Evolutionary conservation across 2,888 invertebrate species (phyloP), one percentile per base, ranked within the genome.

Genomic region (Tenthredo livida): DNA sequence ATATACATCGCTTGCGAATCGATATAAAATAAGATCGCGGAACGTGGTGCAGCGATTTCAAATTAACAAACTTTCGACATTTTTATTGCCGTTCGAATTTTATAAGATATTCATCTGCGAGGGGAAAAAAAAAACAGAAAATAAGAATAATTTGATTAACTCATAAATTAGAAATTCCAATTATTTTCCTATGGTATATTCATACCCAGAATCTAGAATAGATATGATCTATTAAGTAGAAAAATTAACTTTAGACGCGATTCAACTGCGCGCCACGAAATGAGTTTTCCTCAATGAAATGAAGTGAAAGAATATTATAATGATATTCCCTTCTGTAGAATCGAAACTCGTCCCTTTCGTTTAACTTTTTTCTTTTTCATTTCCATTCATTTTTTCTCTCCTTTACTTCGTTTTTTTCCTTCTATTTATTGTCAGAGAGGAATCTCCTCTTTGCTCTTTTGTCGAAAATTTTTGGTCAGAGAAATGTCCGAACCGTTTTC

Each of bases 401-500:
- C 25, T 12, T 25, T 21, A 4, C 9, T 12, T 61, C 10, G 6
- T n/a, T 29, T 15, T 33, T 6, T 2, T 33, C 33, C 6, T 65
- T 15, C 5, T 17, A 10, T 33, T 15, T 25, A 17, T 15, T 33
- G 29, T 67, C 15, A 12, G 15, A 33, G 6, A 67, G 7, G 17
- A 25, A 67, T 25, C 61, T 25, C 61, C 61, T 25, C 61, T 25
- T 17, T 7, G 29, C 6, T 17, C 67, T 33, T 67, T 67, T 33
- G 67, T 67, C 33, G 15, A 67, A 33, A 33, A 17, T 67, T 67
- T 17, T 67, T 33, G 29, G 67, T 67, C 67, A 33, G 29, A 29
- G 67, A 67, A 33, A 67, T 67, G 12, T 17, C 67, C 33, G 67
- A 67, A 73, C 72, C 40, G 72, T 73, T 40, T 43, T 73, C 72